phyloP scores from a whole-genome alignment of 1,140 invertebrate genomes.

The Sarcophaga bullata region DNA sequence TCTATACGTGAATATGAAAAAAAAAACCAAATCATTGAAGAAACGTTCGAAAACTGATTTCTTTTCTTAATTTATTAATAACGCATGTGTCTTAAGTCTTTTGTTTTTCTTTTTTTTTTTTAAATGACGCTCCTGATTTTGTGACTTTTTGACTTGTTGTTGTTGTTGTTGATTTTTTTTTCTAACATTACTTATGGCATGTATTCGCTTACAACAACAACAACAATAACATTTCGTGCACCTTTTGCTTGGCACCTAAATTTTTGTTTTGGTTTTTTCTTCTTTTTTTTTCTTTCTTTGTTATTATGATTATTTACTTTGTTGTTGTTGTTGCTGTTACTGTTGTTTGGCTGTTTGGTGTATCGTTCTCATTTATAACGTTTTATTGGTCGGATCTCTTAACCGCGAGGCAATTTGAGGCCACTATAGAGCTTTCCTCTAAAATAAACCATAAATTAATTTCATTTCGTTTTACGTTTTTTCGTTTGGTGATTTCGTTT shows the following conservation, averaged over 20 bases:
- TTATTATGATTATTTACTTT: too few species aligned
- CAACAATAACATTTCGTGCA: neutral
- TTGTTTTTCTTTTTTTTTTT: neutral
- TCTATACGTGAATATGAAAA: too few species aligned
- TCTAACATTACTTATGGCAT: constrained; percentile 28
- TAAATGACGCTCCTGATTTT: neutral
- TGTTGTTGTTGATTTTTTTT: constrained; percentile 5
- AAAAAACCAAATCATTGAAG: too few species aligned
- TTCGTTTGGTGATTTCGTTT: too few species aligned
- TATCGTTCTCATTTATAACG: too few species aligned
- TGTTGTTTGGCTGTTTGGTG: too few species aligned
- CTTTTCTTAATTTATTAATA: neutral
- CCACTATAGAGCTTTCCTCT: neutral
- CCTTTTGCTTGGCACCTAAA: neutral
- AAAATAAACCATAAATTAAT: neutral
- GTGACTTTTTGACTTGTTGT: constrained; percentile 39
- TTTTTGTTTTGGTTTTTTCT: neutral
- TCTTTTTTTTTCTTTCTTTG: neutral
- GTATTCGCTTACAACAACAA: constrained; percentile 24
- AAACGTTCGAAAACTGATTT: neutral
- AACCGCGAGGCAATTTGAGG: too few species aligned
- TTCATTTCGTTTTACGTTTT: neutral
- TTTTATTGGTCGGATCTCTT: too few species aligned
- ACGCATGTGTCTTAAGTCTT: constrained; percentile 18
- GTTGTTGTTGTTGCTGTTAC: too few species aligned